A percentile compares a stretch with the other conserved stretches of the same genome.
phyloP scores from a whole-genome alignment of 1,140 invertebrate genomes.

The Drosophila saltans region DNA sequence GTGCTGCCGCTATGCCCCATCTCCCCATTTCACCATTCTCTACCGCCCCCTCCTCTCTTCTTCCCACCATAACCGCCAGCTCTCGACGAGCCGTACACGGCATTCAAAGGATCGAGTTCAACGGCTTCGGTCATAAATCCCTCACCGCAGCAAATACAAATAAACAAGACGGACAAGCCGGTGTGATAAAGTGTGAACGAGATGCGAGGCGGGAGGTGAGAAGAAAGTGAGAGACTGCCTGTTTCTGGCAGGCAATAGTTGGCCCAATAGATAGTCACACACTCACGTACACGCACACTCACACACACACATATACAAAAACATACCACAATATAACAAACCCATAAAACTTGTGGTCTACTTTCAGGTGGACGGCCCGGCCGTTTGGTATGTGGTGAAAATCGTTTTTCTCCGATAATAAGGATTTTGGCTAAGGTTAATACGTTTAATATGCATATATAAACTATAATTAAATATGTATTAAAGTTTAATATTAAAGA shows the following conservation, averaged over 20 bases:
- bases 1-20: constrained; percentile 10
- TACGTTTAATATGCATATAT: neutral
- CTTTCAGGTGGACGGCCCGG: neutral
- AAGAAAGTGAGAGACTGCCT: constrained; percentile 27
- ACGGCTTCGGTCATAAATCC: constrained; percentile 68
- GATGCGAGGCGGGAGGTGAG: constrained; percentile 11
- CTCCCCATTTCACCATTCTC: neutral
- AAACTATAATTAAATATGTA: neutral
- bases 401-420: neutral
- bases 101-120: constrained; percentile 53
- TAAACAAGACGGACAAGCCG: constrained; percentile 53
- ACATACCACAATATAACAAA: constrained; percentile 5
- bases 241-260: constrained; percentile 21
- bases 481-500: neutral
- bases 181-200: constrained; percentile 16
- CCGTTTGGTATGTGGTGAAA: constrained; percentile 1
- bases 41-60: neutral
- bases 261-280: constrained; percentile 43
- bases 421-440: neutral
- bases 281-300: neutral
- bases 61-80: constrained; percentile 16
- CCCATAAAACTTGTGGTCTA: neutral
- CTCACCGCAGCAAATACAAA: constrained; percentile 71
- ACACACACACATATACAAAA: constrained; percentile 1
- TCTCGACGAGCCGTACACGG: neutral